Conservation (phyloP, 2,113 vertebrate species). For the Gracilinanus agilis region DNA sequence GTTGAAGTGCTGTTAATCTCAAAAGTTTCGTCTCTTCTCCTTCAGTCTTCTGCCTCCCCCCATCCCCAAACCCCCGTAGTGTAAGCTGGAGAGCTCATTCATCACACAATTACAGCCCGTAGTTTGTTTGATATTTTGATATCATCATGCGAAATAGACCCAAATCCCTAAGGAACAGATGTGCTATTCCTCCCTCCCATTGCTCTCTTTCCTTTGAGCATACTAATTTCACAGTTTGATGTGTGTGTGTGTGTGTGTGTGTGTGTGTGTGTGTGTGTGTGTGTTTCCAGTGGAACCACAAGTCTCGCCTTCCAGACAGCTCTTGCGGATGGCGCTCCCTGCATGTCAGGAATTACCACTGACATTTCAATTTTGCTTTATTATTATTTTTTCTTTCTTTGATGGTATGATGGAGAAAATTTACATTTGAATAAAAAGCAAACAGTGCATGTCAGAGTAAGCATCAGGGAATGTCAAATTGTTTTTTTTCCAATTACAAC, state of each 20-base stretch:
- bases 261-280: not conserved
- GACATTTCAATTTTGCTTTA: conserved; percentile 93
- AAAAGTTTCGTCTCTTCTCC: conserved; percentile 34
- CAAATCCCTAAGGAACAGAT: conserved; percentile 70
- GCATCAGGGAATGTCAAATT: conserved; percentile 84
- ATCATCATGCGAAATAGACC: conserved; percentile 77
- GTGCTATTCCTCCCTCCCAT: conserved; percentile 41
- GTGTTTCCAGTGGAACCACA: conserved; percentile 81
- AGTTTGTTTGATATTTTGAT: conserved; percentile 85
- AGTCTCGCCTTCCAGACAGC: conserved; percentile 79
- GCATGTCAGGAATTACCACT: conserved; percentile 93
- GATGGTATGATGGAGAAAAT: conserved; percentile 90
- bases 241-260: conserved; percentile 13
- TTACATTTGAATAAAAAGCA: conserved; percentile 95
- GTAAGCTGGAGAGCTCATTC: conserved; percentile 84
- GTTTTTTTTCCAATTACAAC: conserved; percentile 86
- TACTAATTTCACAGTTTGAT: conserved; percentile 78
- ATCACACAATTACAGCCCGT: conserved; percentile 87
- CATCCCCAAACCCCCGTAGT: conserved; percentile 10
- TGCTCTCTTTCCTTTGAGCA: conserved; percentile 63
- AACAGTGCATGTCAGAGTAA: conserved; percentile 84
- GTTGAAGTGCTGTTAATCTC: conserved; percentile 7
- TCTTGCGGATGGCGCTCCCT: conserved; percentile 83
- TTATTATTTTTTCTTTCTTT: conserved; percentile 85
- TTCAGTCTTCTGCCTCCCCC: conserved; percentile 37